Base-by-base conservation (phyloP, 2,888 invertebrate genomes). In the Melangyna quadrimaculata region DNA sequence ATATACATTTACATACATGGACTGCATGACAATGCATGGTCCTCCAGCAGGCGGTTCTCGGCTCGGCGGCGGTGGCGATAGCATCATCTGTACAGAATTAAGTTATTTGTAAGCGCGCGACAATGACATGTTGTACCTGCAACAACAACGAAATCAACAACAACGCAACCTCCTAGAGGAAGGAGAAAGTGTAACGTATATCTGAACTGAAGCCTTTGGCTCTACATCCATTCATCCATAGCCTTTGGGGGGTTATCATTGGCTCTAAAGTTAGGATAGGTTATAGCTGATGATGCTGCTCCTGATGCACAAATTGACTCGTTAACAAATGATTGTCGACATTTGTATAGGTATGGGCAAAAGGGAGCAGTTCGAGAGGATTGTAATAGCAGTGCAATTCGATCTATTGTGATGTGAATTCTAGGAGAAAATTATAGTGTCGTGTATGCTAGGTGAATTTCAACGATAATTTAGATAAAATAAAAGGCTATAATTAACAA, bases 41-140 rank as follows among this genome's bases (percentile, higher is more conserved):
- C 71, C 71, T 82, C 35, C 53, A 57, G 77, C 53, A 57, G 77
- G 32, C 59, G n/a, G 19, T 37, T 24, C 29, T 57, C 29, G 17
- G 6, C 12, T 3, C 12, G 35, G 35, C 8, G 40, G 43, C 14
- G 24, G 14, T n/a, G 5, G 24, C 57, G 65, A 82, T 82, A 78
- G 59, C 65, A 82, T 78, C 78, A 78, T 82, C 78, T 72, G 67
- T 51, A 67, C 4, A 51, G 78, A 82, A 82, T 82, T 78, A 82
- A 82, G 71, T 82, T 82, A 82, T 82, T 82, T 82, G 67, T 72
- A 82, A 65, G 71, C 65, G 75, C 77, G 77, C 81, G 77, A 81
- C 81, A 81, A 61, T 74, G 67, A 74, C 75, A 55, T 70, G 63
- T 55, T 29, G 59, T 59, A 59, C 37, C 37, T 59, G 59, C 45